These are phyloP conservation scores for Neodiprion virginianus DNA, from an alignment of 1,140 invertebrate genomes.

Conservation along the genomic window DNA sequence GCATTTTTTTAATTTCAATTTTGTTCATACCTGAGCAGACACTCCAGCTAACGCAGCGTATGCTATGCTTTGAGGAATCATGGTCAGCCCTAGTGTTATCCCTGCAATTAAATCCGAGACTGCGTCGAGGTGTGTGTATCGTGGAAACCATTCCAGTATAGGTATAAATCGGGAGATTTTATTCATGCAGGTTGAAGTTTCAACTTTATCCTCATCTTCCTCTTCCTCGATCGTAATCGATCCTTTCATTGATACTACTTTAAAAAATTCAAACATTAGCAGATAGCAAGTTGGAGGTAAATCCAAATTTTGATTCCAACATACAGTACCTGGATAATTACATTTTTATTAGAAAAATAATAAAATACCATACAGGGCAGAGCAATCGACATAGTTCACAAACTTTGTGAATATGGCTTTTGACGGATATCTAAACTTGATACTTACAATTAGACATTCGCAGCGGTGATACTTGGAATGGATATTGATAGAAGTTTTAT, in stretches of 20 bases:
- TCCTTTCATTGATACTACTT: constrained; percentile 22
- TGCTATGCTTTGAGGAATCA: constrained; percentile 86
- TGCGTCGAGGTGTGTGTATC: constrained; percentile 67
- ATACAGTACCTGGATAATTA: too few relatives aligned
- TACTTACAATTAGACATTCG: background rate
- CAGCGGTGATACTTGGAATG: background rate
- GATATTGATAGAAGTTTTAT: background rate
- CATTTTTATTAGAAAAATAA: too few relatives aligned
- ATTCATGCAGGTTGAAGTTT: constrained; percentile 16
- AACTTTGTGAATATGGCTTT: background rate
- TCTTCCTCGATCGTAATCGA: constrained; percentile 18
- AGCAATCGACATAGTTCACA: too few relatives aligned
- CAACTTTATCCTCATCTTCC: constrained; percentile 9
- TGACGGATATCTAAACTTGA: background rate
- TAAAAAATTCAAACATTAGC: background rate
- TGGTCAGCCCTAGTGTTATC: constrained; percentile 78
- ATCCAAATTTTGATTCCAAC: too few relatives aligned
- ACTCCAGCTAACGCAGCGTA: constrained; percentile 81
- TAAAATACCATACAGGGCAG: too few relatives aligned
- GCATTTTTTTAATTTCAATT: background rate
- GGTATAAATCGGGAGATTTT: constrained; percentile 52
- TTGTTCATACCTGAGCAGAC: constrained; percentile 66
- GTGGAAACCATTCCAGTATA: constrained; percentile 69
- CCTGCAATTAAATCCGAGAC: constrained; percentile 77
- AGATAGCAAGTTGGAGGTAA: background rate